These are phyloP conservation scores for Platycheirus rosarum DNA, from an alignment of 2,888 invertebrate genomes.

Conservation along the genomic window DNA sequence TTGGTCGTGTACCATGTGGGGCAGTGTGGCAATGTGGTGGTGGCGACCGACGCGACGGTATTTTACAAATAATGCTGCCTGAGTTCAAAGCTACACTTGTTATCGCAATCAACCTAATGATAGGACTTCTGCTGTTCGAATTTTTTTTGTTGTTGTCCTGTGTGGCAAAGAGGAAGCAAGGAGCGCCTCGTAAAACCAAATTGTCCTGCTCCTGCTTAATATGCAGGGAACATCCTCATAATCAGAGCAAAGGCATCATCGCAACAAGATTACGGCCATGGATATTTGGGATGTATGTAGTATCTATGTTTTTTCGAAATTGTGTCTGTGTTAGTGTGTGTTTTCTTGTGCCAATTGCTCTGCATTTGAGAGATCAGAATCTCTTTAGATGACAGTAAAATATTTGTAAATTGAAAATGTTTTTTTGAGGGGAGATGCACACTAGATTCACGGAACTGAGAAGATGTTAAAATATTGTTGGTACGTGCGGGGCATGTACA, in stretches of 20 bases:
- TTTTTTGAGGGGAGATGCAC: constrained; percentile 40
- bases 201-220: constrained; percentile 44
- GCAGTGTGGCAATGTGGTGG: neutral
- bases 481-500: constrained; percentile 44
- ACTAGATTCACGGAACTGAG: constrained; percentile 10
- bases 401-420: constrained; percentile 62
- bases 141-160: constrained; percentile 9
- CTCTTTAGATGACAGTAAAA: constrained; percentile 56
- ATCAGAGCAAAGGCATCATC: constrained; percentile 54
- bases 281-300: neutral
- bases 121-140: constrained; percentile 24
- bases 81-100: constrained; percentile 37
- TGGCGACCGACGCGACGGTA: neutral
- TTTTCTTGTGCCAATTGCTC: constrained; percentile 18
- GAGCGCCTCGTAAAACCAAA: constrained; percentile 42
- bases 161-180: neutral
- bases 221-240: constrained; percentile 51
- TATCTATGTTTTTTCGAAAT: neutral
- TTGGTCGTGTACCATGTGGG: constrained; percentile 25
- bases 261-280: constrained; percentile 40
- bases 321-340: neutral
- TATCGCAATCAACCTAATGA: constrained; percentile 53
- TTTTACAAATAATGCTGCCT: neutral
- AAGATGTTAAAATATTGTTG: constrained; percentile 33
- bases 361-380: constrained; percentile 31